Conservation (phyloP, 1,140 invertebrate genomes). For the Belonocnema kinseyi region DNA sequence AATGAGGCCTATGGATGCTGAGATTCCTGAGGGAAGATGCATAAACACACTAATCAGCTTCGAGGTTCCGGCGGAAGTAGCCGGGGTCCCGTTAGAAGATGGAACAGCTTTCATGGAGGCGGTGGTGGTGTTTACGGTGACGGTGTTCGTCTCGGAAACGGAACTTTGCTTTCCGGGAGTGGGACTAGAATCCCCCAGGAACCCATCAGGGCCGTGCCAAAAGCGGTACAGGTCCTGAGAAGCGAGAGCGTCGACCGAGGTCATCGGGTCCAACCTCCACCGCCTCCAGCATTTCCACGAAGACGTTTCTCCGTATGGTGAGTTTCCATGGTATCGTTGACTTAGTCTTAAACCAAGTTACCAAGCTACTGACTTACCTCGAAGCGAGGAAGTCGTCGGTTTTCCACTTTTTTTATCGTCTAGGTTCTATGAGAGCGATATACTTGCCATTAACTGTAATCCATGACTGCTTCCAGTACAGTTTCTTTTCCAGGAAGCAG, state of each 20-base stretch:
- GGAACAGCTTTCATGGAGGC: constrained; percentile 77
- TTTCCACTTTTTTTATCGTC: constrained; percentile 3
- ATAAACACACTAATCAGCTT: constrained; percentile 70
- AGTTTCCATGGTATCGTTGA: constrained; percentile 47
- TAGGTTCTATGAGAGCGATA: neutral
- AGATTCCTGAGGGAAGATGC: constrained; percentile 55
- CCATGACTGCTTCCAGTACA: neutral
- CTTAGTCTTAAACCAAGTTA: neutral
- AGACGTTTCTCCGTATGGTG: constrained; percentile 77
- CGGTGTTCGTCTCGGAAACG: constrained; percentile 51
- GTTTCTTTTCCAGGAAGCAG: constrained; percentile 22
- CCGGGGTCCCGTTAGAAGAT: constrained; percentile 74
- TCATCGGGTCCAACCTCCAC: constrained; percentile 66
- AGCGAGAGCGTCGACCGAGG: constrained; percentile 72
- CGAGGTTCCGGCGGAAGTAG: constrained; percentile 54
- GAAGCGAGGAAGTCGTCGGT: constrained; percentile 17
- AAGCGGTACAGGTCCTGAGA: constrained; percentile 68
- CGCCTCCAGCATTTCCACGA: constrained; percentile 72
- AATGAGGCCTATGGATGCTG: constrained; percentile 33
- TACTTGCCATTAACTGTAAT: constrained; percentile 29
- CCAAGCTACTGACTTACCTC: neutral
- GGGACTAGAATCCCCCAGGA: constrained; percentile 54
- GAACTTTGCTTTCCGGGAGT: constrained; percentile 12
- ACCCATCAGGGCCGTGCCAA: constrained; percentile 68
- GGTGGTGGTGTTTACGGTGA: constrained; percentile 33